Evolutionary conservation across 2,113 vertebrate genomes (phyloP).

Genomic region (Brachionichthys hirsutus): DNA sequence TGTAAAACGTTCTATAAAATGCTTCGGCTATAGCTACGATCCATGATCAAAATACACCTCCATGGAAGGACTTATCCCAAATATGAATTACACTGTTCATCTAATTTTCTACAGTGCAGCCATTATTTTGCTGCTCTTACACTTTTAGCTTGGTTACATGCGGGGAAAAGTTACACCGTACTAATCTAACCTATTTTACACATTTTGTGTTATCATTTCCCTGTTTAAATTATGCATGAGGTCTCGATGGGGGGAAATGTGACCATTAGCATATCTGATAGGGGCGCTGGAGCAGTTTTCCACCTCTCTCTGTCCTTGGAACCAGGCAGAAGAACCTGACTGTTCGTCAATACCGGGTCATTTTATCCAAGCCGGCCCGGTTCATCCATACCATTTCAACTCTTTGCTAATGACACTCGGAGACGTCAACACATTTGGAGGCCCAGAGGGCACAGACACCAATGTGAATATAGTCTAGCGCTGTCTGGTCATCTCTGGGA

Average conservation of each 20-base stretch:
- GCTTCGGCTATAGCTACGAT: no score
- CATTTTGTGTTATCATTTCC: constrained; percentile 72
- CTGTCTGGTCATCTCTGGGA: constrained; percentile 65
- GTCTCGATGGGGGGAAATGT: constrained; percentile 74
- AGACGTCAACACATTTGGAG: constrained; percentile 52
- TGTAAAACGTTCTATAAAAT: no score
- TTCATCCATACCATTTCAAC: constrained; percentile 58
- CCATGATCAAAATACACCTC: neutral
- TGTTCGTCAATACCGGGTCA: constrained; percentile 80
- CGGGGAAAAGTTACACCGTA: constrained; percentile 62
- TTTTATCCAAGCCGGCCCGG: constrained; percentile 69
- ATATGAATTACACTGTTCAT: constrained; percentile 32
- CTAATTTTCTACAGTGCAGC: constrained; percentile 18
- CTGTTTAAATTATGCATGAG: constrained; percentile 79
- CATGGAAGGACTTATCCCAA: constrained; percentile 9
- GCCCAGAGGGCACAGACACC: constrained; percentile 61
- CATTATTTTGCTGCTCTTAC: constrained; percentile 21
- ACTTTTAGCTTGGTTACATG: constrained; percentile 50
- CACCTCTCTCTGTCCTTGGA: constrained; percentile 76
- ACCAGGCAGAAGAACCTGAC: constrained; percentile 66
- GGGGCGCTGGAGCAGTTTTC: constrained; percentile 63
- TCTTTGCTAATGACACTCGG: constrained; percentile 66
- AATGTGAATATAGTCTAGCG: constrained; percentile 66
- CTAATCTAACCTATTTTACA: constrained; percentile 70
- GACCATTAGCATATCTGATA: constrained; percentile 82